Percentiles rank a stretch among this genome's conserved stretches.
Conservation (phyloP, 2,113 vertebrate species). For the Calidris pugnax region DNA sequence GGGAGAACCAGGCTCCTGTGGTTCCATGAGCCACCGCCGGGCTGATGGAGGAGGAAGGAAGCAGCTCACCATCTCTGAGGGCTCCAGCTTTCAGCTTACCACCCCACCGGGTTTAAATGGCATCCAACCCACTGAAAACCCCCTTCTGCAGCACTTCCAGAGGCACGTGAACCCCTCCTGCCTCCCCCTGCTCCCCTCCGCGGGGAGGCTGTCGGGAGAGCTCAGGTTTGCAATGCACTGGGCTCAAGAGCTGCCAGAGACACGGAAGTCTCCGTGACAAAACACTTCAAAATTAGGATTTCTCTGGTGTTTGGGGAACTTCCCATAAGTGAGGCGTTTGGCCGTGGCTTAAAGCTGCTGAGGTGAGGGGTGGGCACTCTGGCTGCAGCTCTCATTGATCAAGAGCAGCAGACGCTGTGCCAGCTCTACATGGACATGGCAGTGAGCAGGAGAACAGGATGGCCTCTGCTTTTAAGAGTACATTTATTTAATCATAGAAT, state of each 20-base stretch:
- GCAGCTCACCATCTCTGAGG: neutral
- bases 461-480: neutral
- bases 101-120: neutral
- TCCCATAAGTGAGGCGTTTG: rapidly evolving
- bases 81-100: neutral
- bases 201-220: too few relatives aligned
- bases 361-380: neutral
- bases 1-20: neutral
- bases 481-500: neutral
- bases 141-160: neutral
- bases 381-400: rapidly evolving
- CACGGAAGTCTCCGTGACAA: neutral
- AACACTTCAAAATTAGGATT: neutral
- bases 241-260: neutral
- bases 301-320: neutral
- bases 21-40: neutral
- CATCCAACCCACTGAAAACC: neutral
- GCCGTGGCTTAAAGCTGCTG: neutral
- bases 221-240: neutral
- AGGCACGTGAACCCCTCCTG: neutral
- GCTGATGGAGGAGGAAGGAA: neutral
- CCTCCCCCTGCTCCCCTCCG: neutral
- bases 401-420: neutral
- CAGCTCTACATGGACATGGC: rapidly evolving
- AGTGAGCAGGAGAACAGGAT: neutral